Evolutionary conservation across 2,888 invertebrate genomes (phyloP).

Genomic region (Eupithecia subumbrata): DNA sequence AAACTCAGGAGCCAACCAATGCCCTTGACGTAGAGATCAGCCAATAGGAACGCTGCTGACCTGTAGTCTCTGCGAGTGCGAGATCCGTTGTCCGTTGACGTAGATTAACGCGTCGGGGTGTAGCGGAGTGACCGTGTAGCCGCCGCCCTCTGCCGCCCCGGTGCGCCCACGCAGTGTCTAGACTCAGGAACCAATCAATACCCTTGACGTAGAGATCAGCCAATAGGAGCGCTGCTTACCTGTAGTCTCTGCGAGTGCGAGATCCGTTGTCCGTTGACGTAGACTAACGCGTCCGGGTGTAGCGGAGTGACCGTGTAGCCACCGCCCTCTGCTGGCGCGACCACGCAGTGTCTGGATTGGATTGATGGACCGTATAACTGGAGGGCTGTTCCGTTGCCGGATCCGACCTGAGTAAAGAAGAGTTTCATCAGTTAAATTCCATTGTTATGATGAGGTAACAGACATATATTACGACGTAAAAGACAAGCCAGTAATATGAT

Average conservation of each 20-base stretch:
- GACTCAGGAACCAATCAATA: background rate
- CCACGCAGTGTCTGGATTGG: conserved; percentile 97
- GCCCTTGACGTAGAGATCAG: background rate
- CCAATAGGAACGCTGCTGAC: conserved; percentile 63
- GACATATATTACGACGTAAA: background rate
- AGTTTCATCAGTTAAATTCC: background rate
- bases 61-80: conserved; percentile 96
- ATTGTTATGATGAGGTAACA: background rate
- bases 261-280: conserved; percentile 96
- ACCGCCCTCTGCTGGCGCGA: conserved; percentile 95
- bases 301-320: conserved; percentile 97
- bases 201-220: background rate
- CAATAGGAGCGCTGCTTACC: conserved; percentile 70
- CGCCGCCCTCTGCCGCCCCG: background rate
- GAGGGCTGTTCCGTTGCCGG: conserved; percentile 90
- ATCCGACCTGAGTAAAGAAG: conserved; percentile 83
- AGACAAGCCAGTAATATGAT: background rate
- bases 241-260: conserved; percentile 96
- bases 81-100: conserved; percentile 96
- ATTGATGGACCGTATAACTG: conserved; percentile 95
- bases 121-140: conserved; percentile 76
- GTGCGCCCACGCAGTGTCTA: background rate
- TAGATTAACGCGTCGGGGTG: conserved; percentile 97
- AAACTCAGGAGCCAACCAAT: background rate
- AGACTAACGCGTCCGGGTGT: conserved; percentile 96